phyloP scores from a whole-genome alignment of 1,140 invertebrate species.

The Polypedilum vanderplanki region DNA sequence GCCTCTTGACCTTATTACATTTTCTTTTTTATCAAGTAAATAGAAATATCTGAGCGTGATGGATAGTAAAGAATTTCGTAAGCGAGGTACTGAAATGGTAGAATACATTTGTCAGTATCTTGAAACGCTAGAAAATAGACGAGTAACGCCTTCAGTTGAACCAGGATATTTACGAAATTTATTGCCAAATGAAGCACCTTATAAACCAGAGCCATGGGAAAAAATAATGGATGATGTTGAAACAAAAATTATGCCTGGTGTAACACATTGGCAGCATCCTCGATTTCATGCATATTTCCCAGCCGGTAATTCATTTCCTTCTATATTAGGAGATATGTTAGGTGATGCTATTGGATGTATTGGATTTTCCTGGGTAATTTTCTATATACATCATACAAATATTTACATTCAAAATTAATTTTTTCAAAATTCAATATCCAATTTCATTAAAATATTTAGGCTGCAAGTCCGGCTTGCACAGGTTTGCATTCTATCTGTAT shows the following conservation, averaged over 20 bases:
- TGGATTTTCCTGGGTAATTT: slow-evolving; percentile 94
- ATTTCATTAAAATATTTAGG: slow-evolving; percentile 45
- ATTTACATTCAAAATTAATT: slow-evolving; percentile 16
- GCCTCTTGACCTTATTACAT: neutral
- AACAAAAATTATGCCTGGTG: slow-evolving; percentile 94
- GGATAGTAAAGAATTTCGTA: slow-evolving; percentile 84
- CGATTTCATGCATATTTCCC: slow-evolving; percentile 99
- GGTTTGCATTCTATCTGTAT: neutral
- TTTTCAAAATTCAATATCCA: slow-evolving; percentile 19
- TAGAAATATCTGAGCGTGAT: slow-evolving; percentile 49
- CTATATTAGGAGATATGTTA: slow-evolving; percentile 97
- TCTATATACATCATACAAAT: slow-evolving; percentile 25
- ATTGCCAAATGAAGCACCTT: slow-evolving; percentile 76
- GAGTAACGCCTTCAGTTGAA: slow-evolving; percentile 85
- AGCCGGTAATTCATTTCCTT: slow-evolving; percentile 93
- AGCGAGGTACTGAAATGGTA: slow-evolving; percentile 90
- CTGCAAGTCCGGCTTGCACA: slow-evolving; percentile 93
- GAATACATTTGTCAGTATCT: slow-evolving; percentile 97
- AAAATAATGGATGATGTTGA: slow-evolving; percentile 92
- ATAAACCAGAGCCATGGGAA: slow-evolving; percentile 83
- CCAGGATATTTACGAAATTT: slow-evolving; percentile 83
- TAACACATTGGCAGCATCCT: slow-evolving; percentile 99
- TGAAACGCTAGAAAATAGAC: slow-evolving; percentile 69
- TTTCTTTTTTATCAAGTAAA: neutral
- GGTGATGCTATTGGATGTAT: slow-evolving; percentile 92